These are phyloP conservation scores for Cecropterus lyciades DNA, from an alignment of 1,140 invertebrate species.

Conservation along the genomic window DNA sequence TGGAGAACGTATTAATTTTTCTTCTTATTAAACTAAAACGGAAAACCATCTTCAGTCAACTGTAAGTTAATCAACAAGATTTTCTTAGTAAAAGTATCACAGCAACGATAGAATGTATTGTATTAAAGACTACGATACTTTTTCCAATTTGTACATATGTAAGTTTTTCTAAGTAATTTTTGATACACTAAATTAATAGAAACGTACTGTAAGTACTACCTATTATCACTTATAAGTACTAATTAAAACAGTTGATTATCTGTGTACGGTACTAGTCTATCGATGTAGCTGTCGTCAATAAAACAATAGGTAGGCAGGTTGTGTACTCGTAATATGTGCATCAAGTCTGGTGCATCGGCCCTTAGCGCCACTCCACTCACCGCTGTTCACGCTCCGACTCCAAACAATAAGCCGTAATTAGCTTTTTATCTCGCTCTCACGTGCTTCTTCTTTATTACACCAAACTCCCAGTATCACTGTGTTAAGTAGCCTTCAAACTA, in stretches of 20 bases:
- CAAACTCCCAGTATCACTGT: no score
- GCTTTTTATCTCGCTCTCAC: slow-evolving; percentile 61
- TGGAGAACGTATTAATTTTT: slow-evolving; percentile 12
- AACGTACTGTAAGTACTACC: no score
- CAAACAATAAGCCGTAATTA: slow-evolving; percentile 65
- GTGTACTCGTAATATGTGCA: slow-evolving; percentile 14
- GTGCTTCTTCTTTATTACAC: slow-evolving; percentile 38
- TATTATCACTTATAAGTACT: no score
- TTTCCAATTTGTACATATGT: no score
- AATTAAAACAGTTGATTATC: no score
- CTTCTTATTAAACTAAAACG: slow-evolving; percentile 11
- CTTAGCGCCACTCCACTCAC: slow-evolving; percentile 44
- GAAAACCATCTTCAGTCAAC: slow-evolving; percentile 39
- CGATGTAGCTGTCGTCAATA: slow-evolving; percentile 7
- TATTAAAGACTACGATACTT: no score
- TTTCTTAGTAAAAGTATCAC: slow-evolving; percentile 68
- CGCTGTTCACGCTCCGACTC: slow-evolving; percentile 59
- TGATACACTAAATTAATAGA: no score
- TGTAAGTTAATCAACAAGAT: slow-evolving; percentile 70
- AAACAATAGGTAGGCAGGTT: slow-evolving; percentile 6
- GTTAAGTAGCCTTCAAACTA: no score
- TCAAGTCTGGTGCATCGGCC: slow-evolving; percentile 43
- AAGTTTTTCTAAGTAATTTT: no score
- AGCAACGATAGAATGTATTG: slow-evolving; percentile 30
- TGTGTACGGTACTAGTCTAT: no score